Conservation (phyloP, 2,797 vertebrate genomes). For the Enteromius unitaeniatus region DNA sequence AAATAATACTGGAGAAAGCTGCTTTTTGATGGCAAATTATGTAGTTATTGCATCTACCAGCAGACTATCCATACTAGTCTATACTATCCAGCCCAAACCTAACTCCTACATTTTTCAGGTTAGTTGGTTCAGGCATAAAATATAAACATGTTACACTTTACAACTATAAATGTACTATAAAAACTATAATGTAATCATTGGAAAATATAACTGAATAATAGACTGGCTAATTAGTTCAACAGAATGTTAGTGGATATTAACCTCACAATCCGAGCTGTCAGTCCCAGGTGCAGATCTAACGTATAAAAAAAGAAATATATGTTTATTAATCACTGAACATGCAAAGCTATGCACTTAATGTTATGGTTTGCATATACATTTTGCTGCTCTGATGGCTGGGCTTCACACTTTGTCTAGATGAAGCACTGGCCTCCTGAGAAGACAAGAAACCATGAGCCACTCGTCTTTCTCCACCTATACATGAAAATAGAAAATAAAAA, state of each 20-base stretch:
- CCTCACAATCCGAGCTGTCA: constrained; percentile 73
- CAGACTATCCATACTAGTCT: background rate
- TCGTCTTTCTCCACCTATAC: constrained; percentile 63
- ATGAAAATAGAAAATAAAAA: background rate
- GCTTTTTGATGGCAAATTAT: background rate
- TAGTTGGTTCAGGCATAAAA: background rate
- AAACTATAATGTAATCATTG: background rate
- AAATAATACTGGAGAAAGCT: constrained; percentile 2
- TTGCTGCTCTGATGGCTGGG: constrained; percentile 60
- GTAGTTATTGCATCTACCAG: background rate
- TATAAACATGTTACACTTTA: background rate
- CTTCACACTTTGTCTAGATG: constrained; percentile 64
- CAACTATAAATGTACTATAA: background rate
- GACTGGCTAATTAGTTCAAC: background rate
- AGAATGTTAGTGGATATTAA: constrained; percentile 55
- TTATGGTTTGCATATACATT: constrained; percentile 67
- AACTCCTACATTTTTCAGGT: background rate
- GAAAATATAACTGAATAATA: background rate
- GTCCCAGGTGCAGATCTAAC: constrained; percentile 35
- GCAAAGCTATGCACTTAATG: background rate
- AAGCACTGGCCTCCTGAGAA: constrained; percentile 52
- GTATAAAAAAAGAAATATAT: background rate
- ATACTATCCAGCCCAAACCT: background rate
- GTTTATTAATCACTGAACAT: background rate
- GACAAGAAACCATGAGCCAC: constrained; percentile 58